These are phyloP conservation scores for Agrotis ipsilon DNA, from an alignment of 2,888 invertebrate species.

Conservation along the genomic window DNA sequence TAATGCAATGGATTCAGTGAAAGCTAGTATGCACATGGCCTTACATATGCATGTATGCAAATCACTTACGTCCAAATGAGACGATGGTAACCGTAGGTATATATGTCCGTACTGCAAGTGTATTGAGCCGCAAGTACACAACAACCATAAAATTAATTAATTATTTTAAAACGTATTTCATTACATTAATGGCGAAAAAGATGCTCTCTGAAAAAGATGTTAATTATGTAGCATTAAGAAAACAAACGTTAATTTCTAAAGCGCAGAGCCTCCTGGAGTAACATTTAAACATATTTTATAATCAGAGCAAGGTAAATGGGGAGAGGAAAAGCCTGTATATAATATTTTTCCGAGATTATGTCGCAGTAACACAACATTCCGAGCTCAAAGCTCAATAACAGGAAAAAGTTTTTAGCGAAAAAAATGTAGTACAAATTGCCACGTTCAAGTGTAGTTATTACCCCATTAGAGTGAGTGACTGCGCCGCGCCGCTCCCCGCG, in stretches of 20 bases:
- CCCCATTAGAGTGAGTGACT: slow-evolving; percentile 82
- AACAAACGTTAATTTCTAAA: slow-evolving; percentile 44
- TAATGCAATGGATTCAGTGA: slow-evolving; percentile 25
- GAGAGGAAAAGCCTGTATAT: slow-evolving; percentile 60
- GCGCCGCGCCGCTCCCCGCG: slow-evolving; percentile 67
- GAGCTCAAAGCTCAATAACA: slow-evolving; percentile 71
- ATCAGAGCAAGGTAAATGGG: slow-evolving; percentile 48
- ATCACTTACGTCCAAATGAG: slow-evolving; percentile 43
- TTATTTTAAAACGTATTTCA: slow-evolving; percentile 12
- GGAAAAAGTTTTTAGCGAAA: slow-evolving; percentile 78
- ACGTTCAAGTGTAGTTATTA: slow-evolving; percentile 84
- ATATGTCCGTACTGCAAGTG: neutral
- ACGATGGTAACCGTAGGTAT: neutral
- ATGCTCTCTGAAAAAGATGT: slow-evolving; percentile 28
- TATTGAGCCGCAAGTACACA: neutral
- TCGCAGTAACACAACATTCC: slow-evolving; percentile 71
- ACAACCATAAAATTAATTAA: neutral
- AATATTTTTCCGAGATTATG: slow-evolving; percentile 69
- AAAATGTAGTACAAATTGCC: slow-evolving; percentile 82
- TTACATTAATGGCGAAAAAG: slow-evolving; percentile 24
- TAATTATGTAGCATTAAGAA: slow-evolving; percentile 47
- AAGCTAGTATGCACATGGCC: slow-evolving; percentile 1
- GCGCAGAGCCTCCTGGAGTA: slow-evolving; percentile 23
- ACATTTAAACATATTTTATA: slow-evolving; percentile 54
- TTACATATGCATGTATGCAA: slow-evolving; percentile 40